A percentile compares a stretch with the other conserved stretches of the same genome.
These are phyloP conservation scores for Aphelocoma californica DNA, from an alignment of 2,797 vertebrate genomes.

Conservation along the genomic window DNA sequence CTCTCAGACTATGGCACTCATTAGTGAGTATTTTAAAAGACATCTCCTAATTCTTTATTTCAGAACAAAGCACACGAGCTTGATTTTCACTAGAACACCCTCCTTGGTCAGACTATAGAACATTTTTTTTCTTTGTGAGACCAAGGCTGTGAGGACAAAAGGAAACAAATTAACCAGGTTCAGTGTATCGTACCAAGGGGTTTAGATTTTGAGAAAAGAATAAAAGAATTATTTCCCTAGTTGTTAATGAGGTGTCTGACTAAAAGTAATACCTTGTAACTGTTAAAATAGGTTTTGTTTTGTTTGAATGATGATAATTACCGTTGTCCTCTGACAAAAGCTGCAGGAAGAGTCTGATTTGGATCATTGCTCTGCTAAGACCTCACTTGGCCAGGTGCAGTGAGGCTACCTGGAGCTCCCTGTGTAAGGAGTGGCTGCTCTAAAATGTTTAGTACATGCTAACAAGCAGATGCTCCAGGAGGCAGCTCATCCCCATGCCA, in stretches of 20 bases:
- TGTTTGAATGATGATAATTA: not conserved
- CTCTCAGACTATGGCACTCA: not conserved
- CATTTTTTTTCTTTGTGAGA: not conserved
- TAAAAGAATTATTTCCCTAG: not conserved
- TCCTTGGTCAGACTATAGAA: not conserved
- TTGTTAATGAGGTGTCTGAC: not conserved
- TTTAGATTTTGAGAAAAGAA: not conserved
- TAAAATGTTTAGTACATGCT: not conserved
- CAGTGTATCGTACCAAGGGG: rapidly evolving
- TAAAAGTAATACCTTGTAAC: not conserved
- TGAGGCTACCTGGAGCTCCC: not conserved
- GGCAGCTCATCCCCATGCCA: not conserved
- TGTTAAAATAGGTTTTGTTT: not conserved
- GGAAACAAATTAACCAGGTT: not conserved
- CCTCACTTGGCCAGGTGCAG: not conserved
- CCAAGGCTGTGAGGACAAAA: not conserved
- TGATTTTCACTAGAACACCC: not conserved
- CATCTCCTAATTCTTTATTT: not conserved
- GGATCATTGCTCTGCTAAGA: not conserved
- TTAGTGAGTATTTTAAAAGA: not conserved
- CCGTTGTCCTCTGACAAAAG: not conserved
- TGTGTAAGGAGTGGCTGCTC: rapidly evolving
- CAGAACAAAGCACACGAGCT: not conserved
- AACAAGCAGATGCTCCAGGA: not conserved
- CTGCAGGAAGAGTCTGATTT: not conserved